phyloP scores from a whole-genome alignment of 2,797 vertebrate species.

The Xenops minutus region DNA sequence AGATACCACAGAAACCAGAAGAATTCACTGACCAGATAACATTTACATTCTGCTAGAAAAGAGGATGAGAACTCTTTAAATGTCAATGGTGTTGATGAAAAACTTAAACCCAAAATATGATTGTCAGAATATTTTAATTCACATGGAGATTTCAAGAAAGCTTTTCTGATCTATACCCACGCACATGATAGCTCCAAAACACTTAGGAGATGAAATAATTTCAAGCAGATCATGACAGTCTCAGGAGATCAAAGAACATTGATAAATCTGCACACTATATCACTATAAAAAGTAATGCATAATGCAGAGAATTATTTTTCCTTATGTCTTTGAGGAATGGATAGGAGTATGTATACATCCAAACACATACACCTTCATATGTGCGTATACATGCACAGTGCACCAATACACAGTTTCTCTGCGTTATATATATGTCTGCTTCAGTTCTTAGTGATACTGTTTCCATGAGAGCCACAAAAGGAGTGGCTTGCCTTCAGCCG shows the following conservation, averaged over 20 bases:
- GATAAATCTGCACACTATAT: neutral
- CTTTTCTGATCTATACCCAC: neutral
- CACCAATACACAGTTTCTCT: neutral
- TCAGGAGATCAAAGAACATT: neutral
- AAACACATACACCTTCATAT: neutral
- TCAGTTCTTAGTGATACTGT: neutral
- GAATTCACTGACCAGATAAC: neutral
- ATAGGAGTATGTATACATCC: neutral
- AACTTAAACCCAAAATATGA: neutral
- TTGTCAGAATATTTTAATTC: neutral
- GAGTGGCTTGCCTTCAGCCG: neutral
- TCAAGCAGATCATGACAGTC: neutral
- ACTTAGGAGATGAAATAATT: neutral
- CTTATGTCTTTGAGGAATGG: neutral
- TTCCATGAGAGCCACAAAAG: neutral
- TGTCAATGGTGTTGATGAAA: fast-evolving
- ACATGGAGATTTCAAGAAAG: neutral
- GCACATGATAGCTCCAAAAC: neutral
- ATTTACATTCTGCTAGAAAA: neutral
- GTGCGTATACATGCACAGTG: neutral
- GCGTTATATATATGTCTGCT: neutral
- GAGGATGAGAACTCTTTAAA: neutral
- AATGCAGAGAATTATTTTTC: neutral
- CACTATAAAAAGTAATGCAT: neutral
- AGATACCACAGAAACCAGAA: neutral